Evolutionary conservation across 2,888 invertebrate genomes (phyloP), one percentile per base, ranked within the genome.

Genomic region (Apamea epomidion): DNA sequence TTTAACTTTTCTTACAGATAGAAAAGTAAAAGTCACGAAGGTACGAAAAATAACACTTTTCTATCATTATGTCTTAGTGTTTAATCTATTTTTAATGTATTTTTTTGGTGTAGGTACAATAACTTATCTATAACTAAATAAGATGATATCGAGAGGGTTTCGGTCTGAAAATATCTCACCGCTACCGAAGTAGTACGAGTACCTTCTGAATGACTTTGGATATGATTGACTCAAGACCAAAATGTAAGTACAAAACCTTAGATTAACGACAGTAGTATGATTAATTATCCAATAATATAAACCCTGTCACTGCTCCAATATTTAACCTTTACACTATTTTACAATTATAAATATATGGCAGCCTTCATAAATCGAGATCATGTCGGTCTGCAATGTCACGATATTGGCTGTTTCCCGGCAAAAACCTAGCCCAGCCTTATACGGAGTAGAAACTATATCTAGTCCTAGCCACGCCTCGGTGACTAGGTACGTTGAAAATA

Each of bases 401-500:
- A 80, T 74, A 84, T 80, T 77, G 80, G 42, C 81, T 64, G 60
- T 87, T 89, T 90, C 79, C 82, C 85, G 70, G 77, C 88, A 89
- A 90, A 90, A 89, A 87, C 64, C 83, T 81, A 69, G 65, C 60
- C 69, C 54, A 18, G 45, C 89, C 90, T 75, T 89, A 89, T 83
- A 90, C 58, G 85, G 89, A 73, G 48, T 75, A 88, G 70, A 87
- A 86, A 83, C 80, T 82, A 78, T 67, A 83, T 78, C 85, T 80
- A 80, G 81, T 65, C 54, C 68, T 73, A 60, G 82, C 89, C 90
- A 89, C 88, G 75, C 88, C 88, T 82, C 37, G 72, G 72, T 82
- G 82, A 80, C 80, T 86, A 51, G 74, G 21, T 75, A 21, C 14
- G 29, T 54, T 76, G 65, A 64, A 81, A 69, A 89, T 87, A 78